A percentile compares a stretch with the other conserved stretches of the same genome.
These are phyloP conservation scores for Apolygus lucorum DNA, from an alignment of 1,140 invertebrate species.

Conservation along the genomic window DNA sequence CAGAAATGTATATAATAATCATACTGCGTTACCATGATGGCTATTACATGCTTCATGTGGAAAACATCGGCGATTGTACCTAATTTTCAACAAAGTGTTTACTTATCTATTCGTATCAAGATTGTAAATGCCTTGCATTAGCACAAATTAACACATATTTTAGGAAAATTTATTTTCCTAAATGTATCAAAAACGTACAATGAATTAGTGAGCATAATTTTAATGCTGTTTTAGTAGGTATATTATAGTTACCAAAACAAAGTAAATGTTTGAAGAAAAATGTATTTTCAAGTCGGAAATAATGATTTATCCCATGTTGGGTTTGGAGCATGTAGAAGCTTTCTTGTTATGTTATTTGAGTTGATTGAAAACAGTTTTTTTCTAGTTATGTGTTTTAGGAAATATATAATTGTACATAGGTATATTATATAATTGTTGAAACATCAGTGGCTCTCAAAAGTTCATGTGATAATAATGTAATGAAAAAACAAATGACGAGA, in stretches of 20 bases:
- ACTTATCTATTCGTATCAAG: neutral
- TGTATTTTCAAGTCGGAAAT: neutral
- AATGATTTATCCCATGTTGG: neutral
- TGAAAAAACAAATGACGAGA: neutral
- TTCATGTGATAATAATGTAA: neutral
- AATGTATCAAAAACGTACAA: neutral
- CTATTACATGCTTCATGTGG: too few relatives aligned
- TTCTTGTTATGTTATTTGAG: neutral
- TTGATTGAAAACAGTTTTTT: neutral
- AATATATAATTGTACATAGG: neutral
- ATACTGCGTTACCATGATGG: too few relatives aligned
- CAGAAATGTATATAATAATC: too few relatives aligned
- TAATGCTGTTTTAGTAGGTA: neutral
- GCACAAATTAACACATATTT: conserved; percentile 1
- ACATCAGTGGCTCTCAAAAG: neutral
- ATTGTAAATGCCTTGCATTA: conserved; percentile 1
- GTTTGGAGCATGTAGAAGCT: neutral
- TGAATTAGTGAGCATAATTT: conserved; percentile 1
- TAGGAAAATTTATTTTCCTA: neutral
- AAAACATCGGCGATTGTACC: too few relatives aligned
- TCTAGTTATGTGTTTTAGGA: neutral
- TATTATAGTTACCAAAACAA: neutral
- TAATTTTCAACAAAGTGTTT: neutral
- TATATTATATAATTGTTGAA: neutral
- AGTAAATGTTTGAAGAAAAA: neutral